Evolutionary conservation across 2,113 vertebrate genomes (phyloP), one percentile per base, ranked within the genome.

Genomic region (Calypte anna): DNA sequence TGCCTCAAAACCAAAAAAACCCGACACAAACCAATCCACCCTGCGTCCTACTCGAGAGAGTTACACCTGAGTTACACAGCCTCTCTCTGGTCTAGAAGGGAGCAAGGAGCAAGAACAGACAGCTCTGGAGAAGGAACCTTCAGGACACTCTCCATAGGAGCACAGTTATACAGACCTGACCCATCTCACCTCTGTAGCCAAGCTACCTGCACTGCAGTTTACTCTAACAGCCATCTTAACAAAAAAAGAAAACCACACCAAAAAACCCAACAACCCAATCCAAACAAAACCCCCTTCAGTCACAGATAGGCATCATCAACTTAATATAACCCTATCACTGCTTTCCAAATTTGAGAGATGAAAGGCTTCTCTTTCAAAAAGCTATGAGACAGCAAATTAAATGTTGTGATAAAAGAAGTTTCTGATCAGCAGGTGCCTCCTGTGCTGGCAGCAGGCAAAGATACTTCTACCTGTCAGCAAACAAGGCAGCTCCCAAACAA

Each of bases 381-480:
- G 79, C 61, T 87, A 88, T 36, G 76, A 93, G 76, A 90, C 85
- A 86, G 76, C 82, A 92, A 95, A 88, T 88, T 81, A 91, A 93
- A 82, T 36, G 22, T 10, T 64, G 76, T 10, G 67, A 88, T 94
- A 93, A 92, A 75, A 63, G 87, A 88, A 78, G 62, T 72, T 96
- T 90, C 90, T 48, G 36, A 94, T 81, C 93, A 95, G 89, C 84
- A 91, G 70, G 89, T 96, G 92, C 87, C 82, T 95, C 84, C 80
- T 27, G 8, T 77, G 78, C 84, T 94, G 91, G 94, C 84, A 93
- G 76, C 69, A 93, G 61, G 40, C 3, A 3, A 68, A 94, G 91
- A 85, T 36, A 46, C 50, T 86, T 55, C 74, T 93, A 90, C 72
- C 93, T 91, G 84, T 86, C 90, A 90, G 80, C 68, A 93, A 95